phyloP scores from a whole-genome alignment of 2,797 vertebrate genomes.

The Pampus argenteus region DNA sequence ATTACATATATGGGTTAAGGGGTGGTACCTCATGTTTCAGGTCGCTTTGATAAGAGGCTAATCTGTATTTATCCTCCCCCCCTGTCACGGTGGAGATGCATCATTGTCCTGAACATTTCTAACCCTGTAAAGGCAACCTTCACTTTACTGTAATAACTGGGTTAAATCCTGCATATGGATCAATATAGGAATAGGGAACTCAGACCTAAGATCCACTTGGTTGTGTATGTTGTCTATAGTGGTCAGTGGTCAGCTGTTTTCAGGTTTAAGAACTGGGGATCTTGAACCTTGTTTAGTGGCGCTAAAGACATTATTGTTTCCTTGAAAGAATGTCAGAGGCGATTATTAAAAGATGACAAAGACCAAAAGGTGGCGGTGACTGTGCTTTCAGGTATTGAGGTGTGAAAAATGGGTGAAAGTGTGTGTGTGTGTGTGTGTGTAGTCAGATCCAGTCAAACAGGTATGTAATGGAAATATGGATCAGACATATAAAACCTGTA shows the following conservation, averaged over 20 bases:
- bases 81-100: conserved; percentile 72
- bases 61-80: conserved; percentile 84
- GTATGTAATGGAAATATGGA: conserved; percentile 13
- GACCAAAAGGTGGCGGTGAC: background rate
- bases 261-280: background rate
- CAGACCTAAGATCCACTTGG: background rate
- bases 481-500: background rate
- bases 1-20: conserved; percentile 58
- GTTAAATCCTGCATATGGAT: background rate
- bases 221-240: background rate
- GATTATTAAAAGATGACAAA: conserved; percentile 13
- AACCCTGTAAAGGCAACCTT: background rate
- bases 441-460: conserved; percentile 14
- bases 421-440: background rate
- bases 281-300: background rate
- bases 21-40: conserved; percentile 52
- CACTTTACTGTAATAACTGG: background rate
- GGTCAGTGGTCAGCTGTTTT: conserved; percentile 11
- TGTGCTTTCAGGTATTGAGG: background rate
- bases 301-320: background rate
- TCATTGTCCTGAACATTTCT: conserved; percentile 58
- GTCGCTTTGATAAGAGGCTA: conserved; percentile 75
- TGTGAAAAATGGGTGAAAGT: background rate
- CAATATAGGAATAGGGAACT: background rate
- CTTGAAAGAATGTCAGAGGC: background rate